These are phyloP conservation scores for Oryzias dopingdopingensis DNA, from an alignment of 2,797 vertebrate genomes.

Conservation along the genomic window DNA sequence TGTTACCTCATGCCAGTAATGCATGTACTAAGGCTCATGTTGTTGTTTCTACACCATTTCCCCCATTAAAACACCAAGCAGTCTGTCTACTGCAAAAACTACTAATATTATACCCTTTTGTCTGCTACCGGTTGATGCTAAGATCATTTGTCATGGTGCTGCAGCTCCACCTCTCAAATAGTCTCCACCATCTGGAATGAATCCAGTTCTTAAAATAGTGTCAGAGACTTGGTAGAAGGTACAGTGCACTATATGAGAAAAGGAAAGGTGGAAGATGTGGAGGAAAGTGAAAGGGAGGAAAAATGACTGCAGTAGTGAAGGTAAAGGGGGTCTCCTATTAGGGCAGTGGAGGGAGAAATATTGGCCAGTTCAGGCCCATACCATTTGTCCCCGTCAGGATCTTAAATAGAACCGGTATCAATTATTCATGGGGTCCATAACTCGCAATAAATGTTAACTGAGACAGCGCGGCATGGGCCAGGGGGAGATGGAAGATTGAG, in stretches of 20 bases:
- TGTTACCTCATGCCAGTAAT: constrained; percentile 56
- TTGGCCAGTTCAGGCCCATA: constrained; percentile 58
- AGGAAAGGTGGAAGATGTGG: constrained; percentile 37
- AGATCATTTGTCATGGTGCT: constrained; percentile 38
- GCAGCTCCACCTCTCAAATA: constrained; percentile 46
- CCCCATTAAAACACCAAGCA: constrained; percentile 51
- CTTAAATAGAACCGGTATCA: constrained; percentile 76
- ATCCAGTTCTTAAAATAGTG: constrained; percentile 70
- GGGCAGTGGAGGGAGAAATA: constrained; percentile 66
- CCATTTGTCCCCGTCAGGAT: constrained; percentile 75
- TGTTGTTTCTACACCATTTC: constrained; percentile 54
- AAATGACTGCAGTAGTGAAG: constrained; percentile 52
- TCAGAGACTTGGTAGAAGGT: constrained; percentile 37
- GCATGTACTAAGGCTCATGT: constrained; percentile 31
- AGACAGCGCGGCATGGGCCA: constrained; percentile 45
- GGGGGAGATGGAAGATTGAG: constrained; percentile 30
- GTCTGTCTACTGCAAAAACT: constrained; percentile 40
- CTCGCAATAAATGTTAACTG: constrained; percentile 72
- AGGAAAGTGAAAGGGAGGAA: constrained; percentile 47
- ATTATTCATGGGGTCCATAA: constrained; percentile 75
- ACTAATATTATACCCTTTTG: constrained; percentile 35
- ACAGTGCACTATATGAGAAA: constrained; percentile 30
- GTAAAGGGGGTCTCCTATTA: constrained; percentile 61
- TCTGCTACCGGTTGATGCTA: constrained; percentile 22
- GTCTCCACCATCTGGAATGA: constrained; percentile 47